Evolutionary conservation across 2,113 vertebrate species (phyloP), one percentile per base, ranked within the genome.

Genomic region (Anarrhichthys ocellatus): DNA sequence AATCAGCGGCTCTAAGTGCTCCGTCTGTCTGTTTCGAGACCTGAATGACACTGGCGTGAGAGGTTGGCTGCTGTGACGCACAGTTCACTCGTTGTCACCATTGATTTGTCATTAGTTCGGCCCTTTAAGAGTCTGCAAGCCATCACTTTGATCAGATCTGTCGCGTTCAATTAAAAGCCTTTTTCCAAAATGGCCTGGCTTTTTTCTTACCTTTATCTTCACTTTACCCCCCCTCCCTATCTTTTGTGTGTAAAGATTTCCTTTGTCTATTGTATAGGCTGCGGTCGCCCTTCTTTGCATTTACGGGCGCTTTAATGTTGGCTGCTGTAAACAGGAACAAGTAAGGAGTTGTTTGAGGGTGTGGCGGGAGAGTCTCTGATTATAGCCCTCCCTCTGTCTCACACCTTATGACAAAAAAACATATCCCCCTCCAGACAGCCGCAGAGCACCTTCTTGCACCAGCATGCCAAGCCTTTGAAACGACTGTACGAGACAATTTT

Each of bases 21-120:
- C 6, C 7, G 5, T 40, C 27, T 65, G 44, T 63, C 44, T 63
- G 68, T 59, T 74, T 64, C 64, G 67, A 56, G 72, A 64, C 27
- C 50, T 14, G 11, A 52, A 75, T 81, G 42, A 74, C 73, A 40
- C 22, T 46, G 81, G 56, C 17, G 17, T 74, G 70, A 72, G 81
- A 81, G 80, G 83, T 62, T 62, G 59, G 61, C 72, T 8, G 50
- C 82, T 71, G 82, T 59, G 82, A 73, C 80, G 73, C 38, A 27
- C 77, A 38, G 50, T 88, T 90, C 73, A 46, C 80, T 82, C 67
- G 27, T 90, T 84, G 84, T 76, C 73, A 7, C 72, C 78, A 94
- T 92, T 89, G 93, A 94, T 94, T 94, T 91, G 63, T 89, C 85
- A 83, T 94, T 93, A 92, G 82, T 64, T 61, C 20, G 36, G 38